A percentile compares a stretch with the other conserved stretches of the same genome.
Evolutionary conservation across 2,888 invertebrate species (phyloP).

Genomic region (Drosophila rellima): DNA sequence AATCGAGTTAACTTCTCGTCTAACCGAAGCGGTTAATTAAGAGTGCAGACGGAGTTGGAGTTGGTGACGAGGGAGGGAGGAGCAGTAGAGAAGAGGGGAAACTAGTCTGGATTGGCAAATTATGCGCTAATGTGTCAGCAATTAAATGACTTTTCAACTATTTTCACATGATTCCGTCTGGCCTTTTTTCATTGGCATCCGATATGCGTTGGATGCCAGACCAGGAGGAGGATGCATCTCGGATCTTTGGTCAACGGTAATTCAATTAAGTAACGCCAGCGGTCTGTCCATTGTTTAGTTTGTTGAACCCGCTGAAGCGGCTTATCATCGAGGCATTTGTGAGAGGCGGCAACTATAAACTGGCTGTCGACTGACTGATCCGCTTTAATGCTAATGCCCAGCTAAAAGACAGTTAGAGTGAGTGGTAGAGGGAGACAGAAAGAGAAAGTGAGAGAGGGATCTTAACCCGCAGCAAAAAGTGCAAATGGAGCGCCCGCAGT

Average conservation of each 20-base stretch:
- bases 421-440: not conserved
- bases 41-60: constrained; percentile 62
- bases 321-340: constrained; percentile 46
- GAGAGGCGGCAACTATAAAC: constrained; percentile 47
- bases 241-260: constrained; percentile 55
- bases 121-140: constrained; percentile 74
- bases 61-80: not conserved
- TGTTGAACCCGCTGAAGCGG: constrained; percentile 59
- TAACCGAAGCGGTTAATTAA: constrained; percentile 77
- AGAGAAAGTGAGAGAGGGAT: constrained; percentile 10
- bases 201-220: constrained; percentile 22
- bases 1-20: constrained; percentile 81
- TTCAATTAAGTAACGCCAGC: constrained; percentile 65
- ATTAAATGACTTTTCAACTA: constrained; percentile 54
- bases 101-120: constrained; percentile 50
- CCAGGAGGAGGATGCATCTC: constrained; percentile 10
- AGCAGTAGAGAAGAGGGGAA: not conserved
- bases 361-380: constrained; percentile 62
- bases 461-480: constrained; percentile 68
- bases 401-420: not conserved
- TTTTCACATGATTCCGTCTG: constrained; percentile 45
- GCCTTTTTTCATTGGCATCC: constrained; percentile 58
- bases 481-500: constrained; percentile 76
- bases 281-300: constrained; percentile 69
- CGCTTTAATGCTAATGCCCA: constrained; percentile 71